A percentile compares a stretch with the other conserved stretches of the same genome.
Conservation (phyloP, 2,113 vertebrate species). For the Bolborhynchus lineola region DNA sequence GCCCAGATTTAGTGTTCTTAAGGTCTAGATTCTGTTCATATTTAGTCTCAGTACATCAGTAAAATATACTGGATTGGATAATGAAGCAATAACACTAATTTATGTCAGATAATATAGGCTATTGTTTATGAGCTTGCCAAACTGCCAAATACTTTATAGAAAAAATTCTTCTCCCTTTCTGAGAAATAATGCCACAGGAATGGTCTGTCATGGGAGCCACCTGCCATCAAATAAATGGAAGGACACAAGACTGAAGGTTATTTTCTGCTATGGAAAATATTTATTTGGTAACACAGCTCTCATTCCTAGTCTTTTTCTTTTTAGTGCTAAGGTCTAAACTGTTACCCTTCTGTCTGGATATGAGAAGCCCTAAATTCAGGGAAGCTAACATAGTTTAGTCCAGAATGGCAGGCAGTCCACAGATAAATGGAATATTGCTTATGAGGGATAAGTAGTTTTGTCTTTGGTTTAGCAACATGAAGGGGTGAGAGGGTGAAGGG, state of each 20-base stretch:
- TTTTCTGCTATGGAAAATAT: background rate
- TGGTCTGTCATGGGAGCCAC: background rate
- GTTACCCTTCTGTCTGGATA: background rate
- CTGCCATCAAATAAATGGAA: background rate
- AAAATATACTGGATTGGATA: constrained; percentile 61
- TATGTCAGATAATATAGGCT: constrained; percentile 44
- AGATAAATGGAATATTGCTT: background rate
- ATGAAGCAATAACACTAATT: constrained; percentile 67
- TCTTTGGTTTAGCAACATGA: background rate
- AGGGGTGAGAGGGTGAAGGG: background rate
- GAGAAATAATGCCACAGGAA: background rate
- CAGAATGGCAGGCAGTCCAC: background rate
- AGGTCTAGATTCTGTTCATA: constrained; percentile 47
- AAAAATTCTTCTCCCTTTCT: background rate
- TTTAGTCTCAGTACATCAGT: constrained; percentile 66
- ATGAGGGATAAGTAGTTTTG: background rate
- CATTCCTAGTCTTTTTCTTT: background rate
- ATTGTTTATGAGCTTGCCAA: constrained; percentile 52
- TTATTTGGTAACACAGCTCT: background rate
- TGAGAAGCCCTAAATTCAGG: background rate
- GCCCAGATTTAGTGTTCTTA: constrained; percentile 49
- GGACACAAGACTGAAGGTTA: background rate
- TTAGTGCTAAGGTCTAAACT: background rate
- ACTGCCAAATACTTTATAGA: constrained; percentile 7
- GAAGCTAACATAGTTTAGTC: background rate